Evolutionary conservation across 2,888 invertebrate species (phyloP).

Genomic region (Andrena fulva): DNA sequence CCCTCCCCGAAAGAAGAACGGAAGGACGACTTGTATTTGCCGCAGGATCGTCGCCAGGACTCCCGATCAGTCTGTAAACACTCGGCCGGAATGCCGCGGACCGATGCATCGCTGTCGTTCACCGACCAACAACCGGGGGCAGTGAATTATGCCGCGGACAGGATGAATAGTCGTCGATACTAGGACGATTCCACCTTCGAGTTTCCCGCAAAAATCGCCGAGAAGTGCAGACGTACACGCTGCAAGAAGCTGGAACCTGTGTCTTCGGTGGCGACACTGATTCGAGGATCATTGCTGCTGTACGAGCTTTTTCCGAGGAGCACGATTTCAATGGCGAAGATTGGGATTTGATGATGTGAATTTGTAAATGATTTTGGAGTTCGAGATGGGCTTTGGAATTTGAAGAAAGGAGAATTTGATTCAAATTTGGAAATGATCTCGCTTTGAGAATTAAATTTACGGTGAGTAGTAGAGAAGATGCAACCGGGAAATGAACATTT

Average conservation of each 20-base stretch:
- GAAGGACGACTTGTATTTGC: conserved; percentile 66
- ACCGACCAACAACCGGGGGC: conserved; percentile 7
- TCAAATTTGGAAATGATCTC: no score
- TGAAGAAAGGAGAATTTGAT: no score
- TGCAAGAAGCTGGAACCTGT: conserved; percentile 13
- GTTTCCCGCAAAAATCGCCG: conserved; percentile 35
- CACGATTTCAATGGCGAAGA: background rate
- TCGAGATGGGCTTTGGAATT: no score
- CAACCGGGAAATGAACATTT: no score
- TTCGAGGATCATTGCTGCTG: background rate
- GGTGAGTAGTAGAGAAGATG: no score
- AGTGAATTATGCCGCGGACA: conserved; percentile 58
- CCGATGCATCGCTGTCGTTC: conserved; percentile 38
- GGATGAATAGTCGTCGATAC: conserved; percentile 48
- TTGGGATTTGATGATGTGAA: background rate
- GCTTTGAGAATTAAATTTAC: no score
- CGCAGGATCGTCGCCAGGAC: conserved; percentile 38
- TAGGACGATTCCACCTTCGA: conserved; percentile 26
- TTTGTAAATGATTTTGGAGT: no score
- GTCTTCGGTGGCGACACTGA: background rate
- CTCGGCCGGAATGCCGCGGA: conserved; percentile 49
- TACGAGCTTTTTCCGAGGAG: background rate
- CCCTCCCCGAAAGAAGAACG: conserved; percentile 45
- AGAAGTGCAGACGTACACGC: conserved; percentile 20
- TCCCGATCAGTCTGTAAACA: conserved; percentile 62